phyloP scores from a whole-genome alignment of 2,113 vertebrate genomes.

The Saccopteryx bilineata region DNA sequence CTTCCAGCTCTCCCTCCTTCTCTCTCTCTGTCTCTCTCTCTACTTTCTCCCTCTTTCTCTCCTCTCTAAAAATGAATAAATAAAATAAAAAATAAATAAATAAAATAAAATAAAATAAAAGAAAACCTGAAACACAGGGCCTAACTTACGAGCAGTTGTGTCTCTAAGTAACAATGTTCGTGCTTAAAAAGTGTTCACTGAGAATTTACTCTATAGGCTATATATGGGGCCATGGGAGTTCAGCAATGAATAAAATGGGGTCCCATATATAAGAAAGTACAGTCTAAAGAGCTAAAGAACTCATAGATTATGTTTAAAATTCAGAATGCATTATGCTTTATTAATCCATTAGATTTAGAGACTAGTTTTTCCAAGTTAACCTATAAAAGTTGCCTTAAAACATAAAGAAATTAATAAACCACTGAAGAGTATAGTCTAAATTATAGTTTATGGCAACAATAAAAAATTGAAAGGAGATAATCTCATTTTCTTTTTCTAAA shows the following conservation, averaged over 20 bases:
- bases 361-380: conserved; percentile 19
- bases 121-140: neutral
- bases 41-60: too few species aligned
- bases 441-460: neutral
- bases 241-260: neutral
- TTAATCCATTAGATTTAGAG: neutral
- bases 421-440: neutral
- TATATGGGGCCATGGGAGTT: neutral
- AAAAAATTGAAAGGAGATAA: neutral
- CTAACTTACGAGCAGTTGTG: neutral
- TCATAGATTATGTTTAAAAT: neutral
- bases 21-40: too few species aligned
- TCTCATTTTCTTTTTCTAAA: neutral
- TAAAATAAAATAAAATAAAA: too few species aligned
- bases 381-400: conserved; percentile 35
- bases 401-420: neutral
- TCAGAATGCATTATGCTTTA: conserved; percentile 32
- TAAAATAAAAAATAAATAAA: too few species aligned
- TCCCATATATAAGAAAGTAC: neutral
- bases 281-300: neutral
- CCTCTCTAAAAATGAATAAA: too few species aligned
- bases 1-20: too few species aligned
- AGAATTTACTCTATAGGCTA: neutral
- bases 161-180: neutral
- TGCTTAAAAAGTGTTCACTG: neutral